Evolutionary conservation across 1,140 invertebrate genomes (phyloP).

Genomic region (Lycorma delicatula): DNA sequence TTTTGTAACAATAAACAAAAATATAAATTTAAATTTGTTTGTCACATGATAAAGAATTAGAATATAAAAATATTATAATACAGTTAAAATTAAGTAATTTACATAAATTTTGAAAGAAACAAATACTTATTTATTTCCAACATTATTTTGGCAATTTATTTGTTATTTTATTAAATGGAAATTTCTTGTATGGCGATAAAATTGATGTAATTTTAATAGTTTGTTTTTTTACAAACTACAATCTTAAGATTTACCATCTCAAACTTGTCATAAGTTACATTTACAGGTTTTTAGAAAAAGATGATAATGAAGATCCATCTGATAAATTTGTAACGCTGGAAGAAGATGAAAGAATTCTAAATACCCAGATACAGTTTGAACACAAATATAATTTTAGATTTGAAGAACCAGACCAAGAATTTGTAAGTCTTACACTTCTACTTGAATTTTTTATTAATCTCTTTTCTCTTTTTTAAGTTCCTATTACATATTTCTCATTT

Average conservation of each 20-base stretch:
- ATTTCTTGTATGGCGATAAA: background rate
- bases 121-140: background rate
- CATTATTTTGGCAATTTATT: background rate
- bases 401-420: slow-evolving; percentile 92
- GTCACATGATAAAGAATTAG: too few relatives aligned
- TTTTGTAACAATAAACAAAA: too few relatives aligned
- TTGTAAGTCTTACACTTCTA: slow-evolving; percentile 50
- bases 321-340: slow-evolving; percentile 60
- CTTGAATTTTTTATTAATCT: too few relatives aligned
- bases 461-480: too few relatives aligned
- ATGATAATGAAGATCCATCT: slow-evolving; percentile 55
- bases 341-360: slow-evolving; percentile 63
- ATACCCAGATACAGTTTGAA: slow-evolving; percentile 83
- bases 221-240: background rate
- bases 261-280: too few relatives aligned
- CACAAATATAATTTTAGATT: slow-evolving; percentile 93
- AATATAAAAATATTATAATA: too few relatives aligned
- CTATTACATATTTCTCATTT: too few relatives aligned
- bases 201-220: background rate
- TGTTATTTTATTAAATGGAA: background rate
- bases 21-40: too few relatives aligned
- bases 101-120: background rate
- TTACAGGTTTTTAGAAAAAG: slow-evolving; percentile 49
- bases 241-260: too few relatives aligned
- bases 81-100: too few relatives aligned